A percentile compares a stretch with the other conserved stretches of the same genome.
These are phyloP conservation scores for Nezara viridula DNA, from an alignment of 2,888 invertebrate species.

Conservation along the genomic window DNA sequence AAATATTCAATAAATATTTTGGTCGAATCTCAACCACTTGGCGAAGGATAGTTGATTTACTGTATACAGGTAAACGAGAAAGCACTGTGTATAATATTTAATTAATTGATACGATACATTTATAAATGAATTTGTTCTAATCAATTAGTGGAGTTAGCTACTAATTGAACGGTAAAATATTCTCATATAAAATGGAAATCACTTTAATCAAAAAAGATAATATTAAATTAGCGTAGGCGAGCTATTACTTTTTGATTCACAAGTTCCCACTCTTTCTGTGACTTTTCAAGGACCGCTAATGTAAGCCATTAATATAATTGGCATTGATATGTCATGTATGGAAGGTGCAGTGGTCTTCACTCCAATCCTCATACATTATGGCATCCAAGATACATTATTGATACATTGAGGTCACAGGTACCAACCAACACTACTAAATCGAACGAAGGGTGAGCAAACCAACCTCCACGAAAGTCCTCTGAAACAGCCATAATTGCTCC, in stretches of 20 bases:
- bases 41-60: no score
- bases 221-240: no score
- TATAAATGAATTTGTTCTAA: no score
- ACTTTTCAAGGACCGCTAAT: conserved; percentile 6
- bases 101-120: no score
- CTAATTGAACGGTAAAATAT: no score
- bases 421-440: neutral
- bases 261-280: conserved; percentile 17
- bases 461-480: neutral
- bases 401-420: neutral
- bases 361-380: neutral
- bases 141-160: no score
- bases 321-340: neutral
- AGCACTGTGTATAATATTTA: no score
- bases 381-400: neutral
- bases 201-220: no score
- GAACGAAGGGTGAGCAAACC: neutral
- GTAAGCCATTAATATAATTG: conserved; percentile 8
- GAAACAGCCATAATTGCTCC: neutral
- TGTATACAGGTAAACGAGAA: no score
- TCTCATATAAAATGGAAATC: no score
- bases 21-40: no score
- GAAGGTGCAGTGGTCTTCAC: neutral
- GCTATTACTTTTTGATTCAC: neutral
- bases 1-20: no score